Evolutionary conservation across 2,797 vertebrate genomes (phyloP), one percentile per base, ranked within the genome.

Genomic region (Liasis olivaceus): DNA sequence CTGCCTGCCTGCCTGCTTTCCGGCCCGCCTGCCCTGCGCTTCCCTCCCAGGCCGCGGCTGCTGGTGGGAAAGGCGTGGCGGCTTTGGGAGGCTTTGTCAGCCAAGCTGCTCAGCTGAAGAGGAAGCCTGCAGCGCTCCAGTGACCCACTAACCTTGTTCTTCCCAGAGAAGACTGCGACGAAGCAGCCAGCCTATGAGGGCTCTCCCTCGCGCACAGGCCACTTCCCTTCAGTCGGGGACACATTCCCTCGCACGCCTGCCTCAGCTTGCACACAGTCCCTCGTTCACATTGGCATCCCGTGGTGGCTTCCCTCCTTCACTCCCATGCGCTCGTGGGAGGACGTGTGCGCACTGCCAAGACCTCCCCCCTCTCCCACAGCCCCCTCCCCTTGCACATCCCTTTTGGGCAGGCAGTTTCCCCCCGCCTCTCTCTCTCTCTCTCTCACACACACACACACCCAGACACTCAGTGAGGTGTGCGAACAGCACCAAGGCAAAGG

Each of bases 81-180:
- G 84, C 22, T n/a, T 3, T 0, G 24, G 72, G 0, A 28, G 86
- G 91, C 84, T 69, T 96, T 86, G 95, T 96, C 96, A 95, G 95
- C 93, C 0, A 0, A 77, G 95, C 95, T 1, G 94, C 95, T 94
- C 63, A 92, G 96, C 93, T 69, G 95, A 94, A 96, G 96, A 81
- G 0, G 22, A 15, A 95, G 94, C 96, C 96, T 63, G 81, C 0
- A 64, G 96, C 94, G 14, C 91, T 92, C 90, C n/a, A 87, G 92
- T 97, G 96, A 96, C 96, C 96, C 95, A 96, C 94, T 97, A 95
- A 97, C 96, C 96, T 90, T 95, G 88, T 96, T 96, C 95, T 91
- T 22, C 95, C 24, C 42, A n/a, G 1, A 95, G 95, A 95, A 95
- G 96, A 95, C 96, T 94, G 93, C 94, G 93, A 94, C 81, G 95